Evolutionary conservation across 1,140 invertebrate species (phyloP).

Genomic region (Delia radicum): DNA sequence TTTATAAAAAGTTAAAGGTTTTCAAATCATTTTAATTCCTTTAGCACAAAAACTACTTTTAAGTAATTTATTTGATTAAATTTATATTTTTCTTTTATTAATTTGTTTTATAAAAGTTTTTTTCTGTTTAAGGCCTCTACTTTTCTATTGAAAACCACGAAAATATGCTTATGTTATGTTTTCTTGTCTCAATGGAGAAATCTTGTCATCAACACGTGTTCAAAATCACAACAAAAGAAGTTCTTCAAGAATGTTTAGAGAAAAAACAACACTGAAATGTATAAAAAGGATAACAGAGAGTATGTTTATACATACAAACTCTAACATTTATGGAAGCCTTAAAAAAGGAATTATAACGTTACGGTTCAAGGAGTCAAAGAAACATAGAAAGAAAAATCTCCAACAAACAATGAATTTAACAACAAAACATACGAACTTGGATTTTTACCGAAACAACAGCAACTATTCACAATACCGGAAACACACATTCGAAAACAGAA

Average conservation of each 20-base stretch:
- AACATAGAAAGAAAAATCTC: background rate
- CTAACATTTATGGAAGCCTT: background rate
- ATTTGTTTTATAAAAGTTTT: too few species aligned
- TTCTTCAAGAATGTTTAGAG: background rate
- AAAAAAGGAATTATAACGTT: conserved; percentile 1
- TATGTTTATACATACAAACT: background rate
- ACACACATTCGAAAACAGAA: background rate
- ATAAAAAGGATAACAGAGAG: conserved; percentile 3
- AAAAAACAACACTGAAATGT: background rate
- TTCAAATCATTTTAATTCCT: too few species aligned
- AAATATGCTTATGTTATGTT: background rate
- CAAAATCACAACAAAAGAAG: background rate
- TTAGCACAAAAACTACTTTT: too few species aligned
- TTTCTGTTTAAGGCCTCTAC: too few species aligned
- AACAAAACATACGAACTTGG: background rate
- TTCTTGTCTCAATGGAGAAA: background rate
- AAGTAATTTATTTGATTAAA: too few species aligned
- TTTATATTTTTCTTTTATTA: too few species aligned
- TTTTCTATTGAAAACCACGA: too few species aligned
- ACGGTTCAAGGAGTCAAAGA: background rate
- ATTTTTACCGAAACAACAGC: background rate
- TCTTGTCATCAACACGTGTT: conserved; percentile 21
- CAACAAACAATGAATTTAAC: background rate
- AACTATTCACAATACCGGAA: background rate
- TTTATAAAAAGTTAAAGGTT: too few species aligned